Evolutionary conservation across 2,888 invertebrate genomes (phyloP).

Genomic region (Nephrotoma flavescens): DNA sequence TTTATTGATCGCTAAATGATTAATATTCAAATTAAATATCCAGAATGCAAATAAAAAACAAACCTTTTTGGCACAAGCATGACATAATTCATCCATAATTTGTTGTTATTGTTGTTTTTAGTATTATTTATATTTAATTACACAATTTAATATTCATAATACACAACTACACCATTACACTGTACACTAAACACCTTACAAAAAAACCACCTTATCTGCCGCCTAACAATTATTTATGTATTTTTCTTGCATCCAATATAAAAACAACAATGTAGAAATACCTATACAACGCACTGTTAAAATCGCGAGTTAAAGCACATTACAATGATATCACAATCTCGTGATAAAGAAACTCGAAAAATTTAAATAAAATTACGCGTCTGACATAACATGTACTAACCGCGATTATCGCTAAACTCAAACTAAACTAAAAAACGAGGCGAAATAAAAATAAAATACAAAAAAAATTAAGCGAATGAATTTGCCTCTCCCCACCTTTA

Average conservation of each 20-base stretch:
- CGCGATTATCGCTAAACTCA: not conserved
- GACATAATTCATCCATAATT: not conserved
- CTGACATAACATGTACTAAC: not conserved
- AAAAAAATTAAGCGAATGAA: not conserved
- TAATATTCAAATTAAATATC: not conserved
- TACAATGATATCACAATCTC: not conserved
- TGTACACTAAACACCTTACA: not conserved
- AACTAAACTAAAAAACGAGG: not conserved
- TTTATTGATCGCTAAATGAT: not conserved
- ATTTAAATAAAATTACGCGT: not conserved
- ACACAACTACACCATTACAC: not conserved
- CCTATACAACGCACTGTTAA: not conserved
- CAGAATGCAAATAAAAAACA: not conserved
- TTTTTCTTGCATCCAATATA: not conserved
- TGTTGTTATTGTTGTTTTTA: not conserved
- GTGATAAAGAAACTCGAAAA: not conserved
- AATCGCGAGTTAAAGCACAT: not conserved
- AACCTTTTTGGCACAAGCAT: not conserved
- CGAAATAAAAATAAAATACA: not conserved
- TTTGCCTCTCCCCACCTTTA: not conserved
- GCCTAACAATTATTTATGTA: not conserved
- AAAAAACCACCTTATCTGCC: not conserved
- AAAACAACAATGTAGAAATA: not conserved
- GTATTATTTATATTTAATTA: not conserved
- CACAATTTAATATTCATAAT: not conserved